Base-by-base conservation (phyloP, 2,888 invertebrate genomes). In the Tribolium freemani region DNA sequence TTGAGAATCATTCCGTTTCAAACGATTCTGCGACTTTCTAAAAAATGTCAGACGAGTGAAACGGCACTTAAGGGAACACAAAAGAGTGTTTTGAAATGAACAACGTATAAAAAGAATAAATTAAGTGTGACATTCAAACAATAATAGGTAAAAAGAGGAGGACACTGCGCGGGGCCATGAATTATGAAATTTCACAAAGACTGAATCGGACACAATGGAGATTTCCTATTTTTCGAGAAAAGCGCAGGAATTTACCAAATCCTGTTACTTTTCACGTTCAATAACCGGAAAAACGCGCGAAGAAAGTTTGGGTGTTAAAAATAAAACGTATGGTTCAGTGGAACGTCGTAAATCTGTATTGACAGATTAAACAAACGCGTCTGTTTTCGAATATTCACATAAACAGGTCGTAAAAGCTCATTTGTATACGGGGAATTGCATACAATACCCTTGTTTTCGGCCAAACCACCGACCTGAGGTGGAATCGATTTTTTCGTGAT, bases 111-210 rank as follows among this genome's bases (percentile, higher is more conserved):
- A 68, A 48, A 44, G 68, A 68, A 70, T 70, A 70, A 70, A 70
- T 70, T 70, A 70, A 70, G 70, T 48, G 46, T 48, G 70, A 68
- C 48, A 70, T 54, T 61, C 72, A 72, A 72, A 72, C 68, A 72
- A 72, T 66, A 66, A 70, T 51, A 53, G 21, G 56, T 31, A 30
- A 69, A 58, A 69, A 53, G 53, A 44, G 58, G 69, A 60, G 66
- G 51, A 69, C 50, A 57, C 58, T 10, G 71, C 58, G 66, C 53
- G 71, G 64, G 66, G 74, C 70, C 75, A 81, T 81, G 80, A 80
- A 81, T 80, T 80, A 81, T 81, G 78, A 80, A 81, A 80, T 79
- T 79, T 74, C 77, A 79, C 78, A 80, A 81, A 79, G 78, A 79
- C 66, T 68, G 76, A 71, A 63, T 54, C 73, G 73, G 73, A 77